phyloP scores from a whole-genome alignment of 1,140 invertebrate species.

The Drosophila ironensis region DNA sequence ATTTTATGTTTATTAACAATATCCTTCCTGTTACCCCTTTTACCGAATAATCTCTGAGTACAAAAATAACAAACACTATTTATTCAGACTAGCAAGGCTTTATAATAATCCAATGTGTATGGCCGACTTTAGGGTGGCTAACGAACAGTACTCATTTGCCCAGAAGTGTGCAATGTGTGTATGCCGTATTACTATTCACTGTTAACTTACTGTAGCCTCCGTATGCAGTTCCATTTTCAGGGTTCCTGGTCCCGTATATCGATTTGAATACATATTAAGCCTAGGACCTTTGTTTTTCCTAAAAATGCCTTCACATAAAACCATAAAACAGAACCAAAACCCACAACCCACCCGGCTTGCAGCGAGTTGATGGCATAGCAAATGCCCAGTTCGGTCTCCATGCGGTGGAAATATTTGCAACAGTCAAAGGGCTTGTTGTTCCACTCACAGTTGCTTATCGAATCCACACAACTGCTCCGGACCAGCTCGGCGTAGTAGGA shows the following conservation, averaged over 20 bases:
- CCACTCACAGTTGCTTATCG: slow-evolving; percentile 85
- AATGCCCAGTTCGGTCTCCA: slow-evolving; percentile 86
- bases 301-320: not conserved
- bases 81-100: no score
- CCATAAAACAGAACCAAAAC: not conserved
- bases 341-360: slow-evolving; percentile 82
- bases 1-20: no score
- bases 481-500: slow-evolving; percentile 84
- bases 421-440: slow-evolving; percentile 85
- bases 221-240: slow-evolving; percentile 84
- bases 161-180: no score
- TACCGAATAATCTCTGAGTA: no score
- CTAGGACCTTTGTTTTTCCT: slow-evolving; percentile 56
- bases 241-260: slow-evolving; percentile 84
- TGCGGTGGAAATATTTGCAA: slow-evolving; percentile 85
- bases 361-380: slow-evolving; percentile 86
- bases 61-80: no score
- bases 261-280: slow-evolving; percentile 82
- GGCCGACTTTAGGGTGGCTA: no score
- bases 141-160: no score
- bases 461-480: slow-evolving; percentile 84
- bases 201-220: slow-evolving; percentile 83
- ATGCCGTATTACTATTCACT: no score
- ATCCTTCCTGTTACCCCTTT: no score
- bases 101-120: no score